Base-by-base conservation (phyloP, 2,113 vertebrate species). In the Chamaetylas fuelleborni region DNA sequence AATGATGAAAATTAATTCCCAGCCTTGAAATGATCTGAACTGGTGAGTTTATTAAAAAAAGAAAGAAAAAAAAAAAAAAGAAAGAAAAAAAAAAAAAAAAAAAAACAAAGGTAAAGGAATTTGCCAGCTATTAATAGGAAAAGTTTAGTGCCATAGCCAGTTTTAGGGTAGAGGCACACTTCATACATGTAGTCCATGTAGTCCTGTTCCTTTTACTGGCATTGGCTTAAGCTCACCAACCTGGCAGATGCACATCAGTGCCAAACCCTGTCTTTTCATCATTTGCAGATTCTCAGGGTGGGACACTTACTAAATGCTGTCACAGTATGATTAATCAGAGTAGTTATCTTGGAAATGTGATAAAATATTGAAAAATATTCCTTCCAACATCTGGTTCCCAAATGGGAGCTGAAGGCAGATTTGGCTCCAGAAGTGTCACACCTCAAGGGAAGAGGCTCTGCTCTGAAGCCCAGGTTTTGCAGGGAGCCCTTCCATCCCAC, bases 111-210 rank as follows among this genome's bases (percentile, higher is more conserved):
- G 24, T 9, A 36, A 45, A 19, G 2, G 6, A 48, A 40, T 1
- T 22, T 53, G 7, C 4, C 7, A 29, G 12, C 23, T 80, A 19
- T 64, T 50, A 40, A 18, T 12, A 23, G 53, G 65, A 66, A 43
- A 45, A 58, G 4, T 11, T 2, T 19, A 74, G 13, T 6, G 4
- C 4, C 17, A 40, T 28, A 71, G 15, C 5, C 23, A 64, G 0
- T n/a, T 38, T 53, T 22, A 33, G 3, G 0, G 1, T 8, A 23
- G 28, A 47, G 18, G 4, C 16, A 45, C 12, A 38, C 58, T 58
- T 60, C 14, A 31, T 67, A 6, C 3, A 48, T 38, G 4, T 31
- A 45, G 2, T 69, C 20, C 31, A 48, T 38, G 5, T 31, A 50
- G 2, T 69, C 20, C 28, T 65, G 7, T 5, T 65, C 17, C n/a